These are phyloP conservation scores for Nasonovia ribisnigri DNA, from an alignment of 2,888 invertebrate genomes.

Conservation along the genomic window DNA sequence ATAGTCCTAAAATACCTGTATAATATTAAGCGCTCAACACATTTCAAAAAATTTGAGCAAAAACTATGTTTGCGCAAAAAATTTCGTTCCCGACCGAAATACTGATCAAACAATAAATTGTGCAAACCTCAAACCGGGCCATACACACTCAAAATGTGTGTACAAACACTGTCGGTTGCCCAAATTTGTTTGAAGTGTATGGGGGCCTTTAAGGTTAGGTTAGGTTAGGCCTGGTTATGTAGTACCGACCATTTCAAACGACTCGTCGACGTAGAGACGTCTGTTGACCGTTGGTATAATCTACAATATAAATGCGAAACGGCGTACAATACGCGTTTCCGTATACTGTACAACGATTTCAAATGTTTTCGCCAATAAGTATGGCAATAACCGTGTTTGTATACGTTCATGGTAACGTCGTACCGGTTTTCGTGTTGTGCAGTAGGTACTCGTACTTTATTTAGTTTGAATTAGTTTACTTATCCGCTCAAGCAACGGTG, in stretches of 20 bases:
- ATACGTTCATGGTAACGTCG: background rate
- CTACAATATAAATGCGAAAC: background rate
- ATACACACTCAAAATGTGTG: too few relatives aligned
- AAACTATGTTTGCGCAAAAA: too few relatives aligned
- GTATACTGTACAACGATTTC: background rate
- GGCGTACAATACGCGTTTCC: background rate
- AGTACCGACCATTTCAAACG: background rate
- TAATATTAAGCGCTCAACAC: too few relatives aligned
- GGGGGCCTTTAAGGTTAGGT: too few relatives aligned
- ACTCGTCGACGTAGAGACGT: background rate
- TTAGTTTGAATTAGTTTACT: background rate
- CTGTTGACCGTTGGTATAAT: too few relatives aligned
- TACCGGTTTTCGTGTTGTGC: background rate
- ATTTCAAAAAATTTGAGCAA: too few relatives aligned
- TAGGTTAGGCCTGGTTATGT: too few relatives aligned
- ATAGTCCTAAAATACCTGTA: background rate
- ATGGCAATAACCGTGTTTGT: background rate
- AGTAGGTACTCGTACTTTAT: background rate
- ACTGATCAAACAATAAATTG: too few relatives aligned
- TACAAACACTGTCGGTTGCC: too few relatives aligned
- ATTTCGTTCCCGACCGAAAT: too few relatives aligned
- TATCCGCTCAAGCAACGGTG: background rate
- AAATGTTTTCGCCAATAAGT: background rate
- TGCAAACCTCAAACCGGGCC: too few relatives aligned
- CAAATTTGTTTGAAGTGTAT: too few relatives aligned